Percentiles rank a stretch among this genome's conserved stretches.
Conservation (phyloP, 2,797 vertebrate genomes). For the Merluccius polli region DNA sequence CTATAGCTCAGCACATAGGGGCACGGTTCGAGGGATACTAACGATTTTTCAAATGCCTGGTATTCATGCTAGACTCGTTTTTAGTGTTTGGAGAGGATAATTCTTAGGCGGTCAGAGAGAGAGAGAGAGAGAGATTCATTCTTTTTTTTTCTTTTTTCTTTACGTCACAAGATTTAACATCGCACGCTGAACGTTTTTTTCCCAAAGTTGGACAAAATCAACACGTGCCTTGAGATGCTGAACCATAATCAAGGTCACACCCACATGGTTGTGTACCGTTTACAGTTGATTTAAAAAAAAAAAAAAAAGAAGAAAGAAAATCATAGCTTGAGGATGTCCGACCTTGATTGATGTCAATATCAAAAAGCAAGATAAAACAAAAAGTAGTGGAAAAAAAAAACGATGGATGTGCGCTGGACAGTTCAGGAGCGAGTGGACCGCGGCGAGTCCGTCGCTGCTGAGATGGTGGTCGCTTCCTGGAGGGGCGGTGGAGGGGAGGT, state of each 20-base stretch:
- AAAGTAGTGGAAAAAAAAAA: slow-evolving; percentile 54
- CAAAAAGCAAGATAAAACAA: slow-evolving; percentile 52
- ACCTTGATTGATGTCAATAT: slow-evolving; percentile 51
- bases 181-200: slow-evolving; percentile 44
- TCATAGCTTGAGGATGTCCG: slow-evolving; percentile 52
- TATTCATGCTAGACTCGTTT: slow-evolving; percentile 60
- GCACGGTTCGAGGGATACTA: slow-evolving; percentile 1
- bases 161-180: slow-evolving; percentile 62
- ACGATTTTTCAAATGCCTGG: slow-evolving; percentile 50
- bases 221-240: slow-evolving; percentile 56
- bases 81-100: slow-evolving; percentile 53
- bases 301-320: slow-evolving; percentile 18
- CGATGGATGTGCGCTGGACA: slow-evolving; percentile 65
- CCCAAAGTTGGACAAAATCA: slow-evolving; percentile 66
- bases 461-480: slow-evolving; percentile 63
- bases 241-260: slow-evolving; percentile 45
- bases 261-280: slow-evolving; percentile 62
- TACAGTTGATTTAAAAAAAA: slow-evolving; percentile 50
- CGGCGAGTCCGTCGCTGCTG: slow-evolving; percentile 69
- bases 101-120: slow-evolving; percentile 56
- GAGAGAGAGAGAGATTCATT: slow-evolving; percentile 48
- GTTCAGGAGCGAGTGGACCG: slow-evolving; percentile 76
- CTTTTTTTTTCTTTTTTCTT: slow-evolving; percentile 17
- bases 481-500: slow-evolving; percentile 73
- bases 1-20: slow-evolving; percentile 31